Evolutionary conservation across 2,888 invertebrate species (phyloP), one percentile per base, ranked within the genome.

Genomic region (Plagodis pulveraria): DNA sequence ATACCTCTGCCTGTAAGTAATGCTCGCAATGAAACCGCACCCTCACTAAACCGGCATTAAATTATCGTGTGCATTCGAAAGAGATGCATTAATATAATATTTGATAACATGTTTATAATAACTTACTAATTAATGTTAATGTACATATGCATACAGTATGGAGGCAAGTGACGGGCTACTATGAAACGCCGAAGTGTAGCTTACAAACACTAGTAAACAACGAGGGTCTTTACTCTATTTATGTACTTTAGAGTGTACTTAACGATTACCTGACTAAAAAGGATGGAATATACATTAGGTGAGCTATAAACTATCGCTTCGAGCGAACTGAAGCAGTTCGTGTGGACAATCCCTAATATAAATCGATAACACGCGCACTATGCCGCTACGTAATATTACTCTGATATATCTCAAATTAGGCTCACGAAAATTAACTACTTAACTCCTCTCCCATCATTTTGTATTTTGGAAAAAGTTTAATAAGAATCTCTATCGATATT

Each of bases 261-360:
- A 87, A 79, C 75, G 70, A 87, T 85, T 87, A 89, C 73, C 77
- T 83, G 71, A 79, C 85, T 89, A 90, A 84, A 67, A 80, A 91
- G 91, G 91, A 91, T 91, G 91, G 91, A 92, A 91, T 92, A 92
- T 92, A 92, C 89, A 91, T 89, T 90, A 91, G 84, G 86, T 89
- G 90, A 90, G 80, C 86, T 90, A 87, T 80, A 60, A 74, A 78
- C 81, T 83, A 83, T 77, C 77, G 76, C 80, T 73, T 76, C 77
- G 74, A 70, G 32, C 40, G 43, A 67, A 62, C 66, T 22, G 48
- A 56, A 70, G 74, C 73, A 74, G 77, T 72, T 74, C 76, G 67
- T 72, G 80, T 83, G 86, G 84, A 85, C 84, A 73, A 76, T 76
- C 73, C 77, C 81, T 83, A 83, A 75, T 66, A 66, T 55, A 46